Evolutionary conservation across 2,888 invertebrate species (phyloP).

Genomic region (Vanessa cardui): DNA sequence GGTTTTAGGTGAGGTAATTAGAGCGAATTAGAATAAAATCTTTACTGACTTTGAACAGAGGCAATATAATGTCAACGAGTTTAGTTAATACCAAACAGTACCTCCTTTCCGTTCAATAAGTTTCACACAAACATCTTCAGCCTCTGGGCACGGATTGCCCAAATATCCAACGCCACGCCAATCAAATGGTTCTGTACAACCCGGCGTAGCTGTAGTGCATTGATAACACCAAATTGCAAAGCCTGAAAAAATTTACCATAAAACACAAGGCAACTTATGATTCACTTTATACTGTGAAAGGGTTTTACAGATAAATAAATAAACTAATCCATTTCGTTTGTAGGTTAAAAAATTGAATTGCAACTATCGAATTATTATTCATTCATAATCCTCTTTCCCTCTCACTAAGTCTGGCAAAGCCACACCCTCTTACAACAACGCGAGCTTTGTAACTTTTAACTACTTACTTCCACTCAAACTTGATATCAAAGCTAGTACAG

Average conservation of each 20-base stretch:
- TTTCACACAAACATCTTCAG: constrained; percentile 94
- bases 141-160: constrained; percentile 91
- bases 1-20: too few species aligned
- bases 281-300: background rate
- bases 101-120: constrained; percentile 93
- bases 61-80: too few species aligned
- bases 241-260: constrained; percentile 60
- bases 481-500: constrained; percentile 6
- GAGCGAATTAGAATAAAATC: too few species aligned
- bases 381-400: background rate
- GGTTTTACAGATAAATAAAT: background rate
- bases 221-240: constrained; percentile 92
- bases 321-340: background rate
- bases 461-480: constrained; percentile 25
- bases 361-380: background rate
- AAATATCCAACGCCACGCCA: constrained; percentile 89
- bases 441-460: background rate
- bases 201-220: constrained; percentile 94
- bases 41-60: too few species aligned
- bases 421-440: constrained; percentile 38
- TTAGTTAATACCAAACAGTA: constrained; percentile 55
- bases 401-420: constrained; percentile 20
- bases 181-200: constrained; percentile 92
- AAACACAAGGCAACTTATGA: background rate
- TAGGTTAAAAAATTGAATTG: too few species aligned